Conservation (phyloP, 2,888 invertebrate species). For the Aphodius granarius region DNA sequence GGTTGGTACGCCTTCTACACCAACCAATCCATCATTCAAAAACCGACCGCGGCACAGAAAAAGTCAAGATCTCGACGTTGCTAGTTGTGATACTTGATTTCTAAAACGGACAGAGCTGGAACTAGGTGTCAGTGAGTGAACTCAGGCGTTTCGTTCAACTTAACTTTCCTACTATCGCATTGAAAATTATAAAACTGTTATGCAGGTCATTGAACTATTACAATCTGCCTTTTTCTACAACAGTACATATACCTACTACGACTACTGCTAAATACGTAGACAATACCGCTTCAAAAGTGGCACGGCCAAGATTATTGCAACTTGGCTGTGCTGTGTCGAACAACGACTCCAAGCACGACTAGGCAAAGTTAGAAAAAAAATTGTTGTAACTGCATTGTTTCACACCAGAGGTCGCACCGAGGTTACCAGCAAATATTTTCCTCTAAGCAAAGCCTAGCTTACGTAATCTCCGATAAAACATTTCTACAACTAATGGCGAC, state of each 20-base stretch:
- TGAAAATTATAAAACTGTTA: slow-evolving; percentile 26
- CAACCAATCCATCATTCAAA: neutral
- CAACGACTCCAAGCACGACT: neutral
- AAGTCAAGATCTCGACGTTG: neutral
- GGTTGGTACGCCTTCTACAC: neutral
- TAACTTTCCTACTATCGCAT: slow-evolving; percentile 7
- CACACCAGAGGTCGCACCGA: neutral
- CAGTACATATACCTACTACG: too few relatives aligned
- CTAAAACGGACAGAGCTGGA: neutral
- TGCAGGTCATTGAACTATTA: slow-evolving; percentile 23
- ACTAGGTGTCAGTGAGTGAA: neutral
- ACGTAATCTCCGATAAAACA: neutral
- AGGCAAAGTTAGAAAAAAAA: neutral
- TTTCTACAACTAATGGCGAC: neutral
- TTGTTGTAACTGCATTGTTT: neutral
- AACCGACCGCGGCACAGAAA: neutral
- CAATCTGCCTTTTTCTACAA: slow-evolving; percentile 1
- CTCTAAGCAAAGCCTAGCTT: neutral
- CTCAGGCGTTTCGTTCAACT: neutral
- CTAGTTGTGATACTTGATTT: neutral
- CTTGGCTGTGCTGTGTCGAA: slow-evolving; percentile 3
- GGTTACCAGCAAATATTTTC: neutral
- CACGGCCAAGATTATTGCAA: slow-evolving; percentile 1
- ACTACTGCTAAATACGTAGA: slow-evolving; percentile 4
- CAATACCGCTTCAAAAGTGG: slow-evolving; percentile 9